phyloP scores from a whole-genome alignment of 2,797 vertebrate genomes.

The Distichodus sexfasciatus region DNA sequence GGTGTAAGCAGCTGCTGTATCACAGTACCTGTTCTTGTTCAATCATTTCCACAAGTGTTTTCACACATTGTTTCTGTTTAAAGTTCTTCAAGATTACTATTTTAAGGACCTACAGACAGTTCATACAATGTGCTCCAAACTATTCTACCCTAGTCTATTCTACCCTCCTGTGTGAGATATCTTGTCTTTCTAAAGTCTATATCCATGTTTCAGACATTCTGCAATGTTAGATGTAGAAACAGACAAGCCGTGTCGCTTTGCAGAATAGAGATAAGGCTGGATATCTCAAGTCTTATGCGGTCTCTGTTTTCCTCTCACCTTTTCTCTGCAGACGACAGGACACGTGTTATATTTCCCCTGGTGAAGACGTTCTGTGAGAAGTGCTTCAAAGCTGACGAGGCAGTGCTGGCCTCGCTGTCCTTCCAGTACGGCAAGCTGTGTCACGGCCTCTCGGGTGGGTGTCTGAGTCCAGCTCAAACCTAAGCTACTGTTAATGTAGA shows the following conservation, averaged over 20 bases:
- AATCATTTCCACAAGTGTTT: background rate
- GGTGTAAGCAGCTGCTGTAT: background rate
- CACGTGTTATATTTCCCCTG: slow-evolving; percentile 86
- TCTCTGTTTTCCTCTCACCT: slow-evolving; percentile 21
- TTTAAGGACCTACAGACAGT: background rate
- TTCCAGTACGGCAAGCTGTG: slow-evolving; percentile 92
- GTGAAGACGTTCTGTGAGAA: slow-evolving; percentile 92
- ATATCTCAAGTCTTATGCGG: slow-evolving; percentile 26
- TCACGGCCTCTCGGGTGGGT: slow-evolving; percentile 87
- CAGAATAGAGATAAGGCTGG: slow-evolving; percentile 16
- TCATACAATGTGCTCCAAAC: background rate
- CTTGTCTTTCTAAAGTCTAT: background rate
- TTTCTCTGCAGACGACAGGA: slow-evolving; percentile 82
- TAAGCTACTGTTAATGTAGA: background rate
- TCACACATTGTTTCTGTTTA: background rate
- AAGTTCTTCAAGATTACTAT: background rate
- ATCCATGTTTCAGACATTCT: background rate
- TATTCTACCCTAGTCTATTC: background rate
- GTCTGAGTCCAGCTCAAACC: background rate
- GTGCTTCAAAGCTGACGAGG: slow-evolving; percentile 86
- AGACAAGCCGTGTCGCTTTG: slow-evolving; percentile 10
- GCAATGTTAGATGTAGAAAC: background rate
- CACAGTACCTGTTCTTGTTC: background rate
- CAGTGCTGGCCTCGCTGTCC: slow-evolving; percentile 83
- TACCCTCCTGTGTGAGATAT: background rate